Percentiles rank a stretch among this genome's conserved stretches.
phyloP scores from a whole-genome alignment of 1,140 invertebrate species.

The Holcopasites calliopsidis region DNA sequence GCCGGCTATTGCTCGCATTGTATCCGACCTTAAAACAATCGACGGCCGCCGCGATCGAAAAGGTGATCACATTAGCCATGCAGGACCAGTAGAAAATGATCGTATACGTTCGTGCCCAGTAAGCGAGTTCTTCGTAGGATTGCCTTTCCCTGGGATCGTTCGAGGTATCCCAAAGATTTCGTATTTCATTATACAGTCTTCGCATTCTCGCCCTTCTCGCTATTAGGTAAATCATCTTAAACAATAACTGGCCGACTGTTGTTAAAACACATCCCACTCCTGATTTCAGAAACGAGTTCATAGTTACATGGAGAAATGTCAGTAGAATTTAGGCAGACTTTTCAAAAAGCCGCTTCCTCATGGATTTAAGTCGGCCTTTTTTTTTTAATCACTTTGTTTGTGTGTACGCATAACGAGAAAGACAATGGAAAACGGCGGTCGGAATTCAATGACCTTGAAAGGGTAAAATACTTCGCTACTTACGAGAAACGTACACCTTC shows the following conservation, averaged over 20 bases:
- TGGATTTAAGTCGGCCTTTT: no score
- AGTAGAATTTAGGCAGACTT: no score
- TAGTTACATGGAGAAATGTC: no score
- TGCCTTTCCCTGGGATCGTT: slow-evolving; percentile 18
- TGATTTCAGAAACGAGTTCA: no score
- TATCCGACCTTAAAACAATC: neutral
- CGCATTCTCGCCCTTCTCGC: neutral
- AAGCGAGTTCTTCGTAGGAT: slow-evolving; percentile 4
- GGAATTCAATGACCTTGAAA: no score
- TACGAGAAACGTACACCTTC: no score
- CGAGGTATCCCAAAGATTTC: slow-evolving; percentile 30
- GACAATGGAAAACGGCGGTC: no score
- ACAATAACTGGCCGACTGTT: slow-evolving; percentile 31
- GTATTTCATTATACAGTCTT: slow-evolving; percentile 27
- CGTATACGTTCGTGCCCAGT: slow-evolving; percentile 15
- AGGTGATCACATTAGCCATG: neutral
- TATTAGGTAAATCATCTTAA: slow-evolving; percentile 49
- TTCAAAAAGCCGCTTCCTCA: no score
- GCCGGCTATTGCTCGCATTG: neutral
- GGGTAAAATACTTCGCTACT: no score
- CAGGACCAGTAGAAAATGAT: slow-evolving; percentile 18
- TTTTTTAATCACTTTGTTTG: no score
- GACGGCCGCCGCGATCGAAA: neutral
- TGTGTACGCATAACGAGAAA: no score
- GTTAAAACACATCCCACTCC: slow-evolving; percentile 45